A percentile compares a stretch with the other conserved stretches of the same genome.
Conservation (phyloP, 2,797 vertebrate genomes). For the Epinephelus awoara region DNA sequence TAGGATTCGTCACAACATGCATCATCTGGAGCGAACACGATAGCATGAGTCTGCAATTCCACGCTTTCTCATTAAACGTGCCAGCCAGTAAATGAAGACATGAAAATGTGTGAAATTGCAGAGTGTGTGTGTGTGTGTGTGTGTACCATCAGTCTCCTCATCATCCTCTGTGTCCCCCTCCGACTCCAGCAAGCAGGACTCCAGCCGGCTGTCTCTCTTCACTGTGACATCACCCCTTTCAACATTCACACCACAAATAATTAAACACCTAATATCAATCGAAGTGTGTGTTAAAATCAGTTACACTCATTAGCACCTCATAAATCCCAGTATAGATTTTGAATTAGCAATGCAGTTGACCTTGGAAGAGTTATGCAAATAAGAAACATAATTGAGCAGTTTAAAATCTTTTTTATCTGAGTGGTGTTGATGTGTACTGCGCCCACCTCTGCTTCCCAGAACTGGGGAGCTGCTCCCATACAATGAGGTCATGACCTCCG, state of each 20-base stretch:
- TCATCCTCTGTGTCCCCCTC: conserved; percentile 83
- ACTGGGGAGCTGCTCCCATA: conserved; percentile 87
- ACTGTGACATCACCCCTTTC: conserved; percentile 85
- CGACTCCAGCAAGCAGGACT: conserved; percentile 77
- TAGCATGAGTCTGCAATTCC: conserved; percentile 22
- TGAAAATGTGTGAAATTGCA: conserved; percentile 36
- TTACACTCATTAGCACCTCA: conserved; percentile 17
- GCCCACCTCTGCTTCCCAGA: conserved; percentile 84
- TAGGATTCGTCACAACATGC: conserved; percentile 43
- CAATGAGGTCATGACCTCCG: conserved; percentile 83
- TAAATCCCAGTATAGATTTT: conserved; percentile 34
- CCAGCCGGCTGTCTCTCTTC: conserved; percentile 81
- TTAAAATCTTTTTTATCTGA: conserved; percentile 21
- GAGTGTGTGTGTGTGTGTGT: conserved; percentile 22
- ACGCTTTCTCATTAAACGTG: conserved; percentile 30
- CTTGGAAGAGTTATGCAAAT: conserved; percentile 63
- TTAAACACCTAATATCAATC: conserved; percentile 41
- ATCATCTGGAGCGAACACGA: conserved; percentile 48
- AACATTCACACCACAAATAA: conserved; percentile 61
- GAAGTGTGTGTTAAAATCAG: conserved; percentile 30
- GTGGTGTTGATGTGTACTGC: conserved; percentile 1
- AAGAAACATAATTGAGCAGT: conserved; percentile 20
- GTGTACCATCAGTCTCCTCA: conserved; percentile 76
- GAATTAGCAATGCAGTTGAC: conserved; percentile 44
- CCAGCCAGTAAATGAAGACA: conserved; percentile 33